Percentiles rank a stretch among this genome's conserved stretches.
phyloP scores from a whole-genome alignment of 1,140 invertebrate species.

The Samia ricini region DNA sequence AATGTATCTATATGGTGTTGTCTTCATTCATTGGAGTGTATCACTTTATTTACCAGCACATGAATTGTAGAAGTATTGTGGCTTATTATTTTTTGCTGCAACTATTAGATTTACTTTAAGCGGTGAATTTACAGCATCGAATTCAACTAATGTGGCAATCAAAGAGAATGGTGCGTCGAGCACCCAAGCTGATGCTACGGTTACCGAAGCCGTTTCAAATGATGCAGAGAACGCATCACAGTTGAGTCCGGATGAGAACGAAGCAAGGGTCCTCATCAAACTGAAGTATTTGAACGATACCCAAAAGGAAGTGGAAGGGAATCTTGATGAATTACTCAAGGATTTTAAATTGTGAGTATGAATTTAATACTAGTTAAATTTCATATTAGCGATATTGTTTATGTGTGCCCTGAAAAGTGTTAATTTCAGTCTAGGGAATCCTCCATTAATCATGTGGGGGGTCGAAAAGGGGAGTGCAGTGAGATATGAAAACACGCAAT shows the following conservation, averaged over 20 bases:
- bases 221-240: not conserved
- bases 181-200: conserved; percentile 8
- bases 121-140: not conserved
- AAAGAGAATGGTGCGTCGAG: conserved; percentile 1
- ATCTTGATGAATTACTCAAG: conserved; percentile 85
- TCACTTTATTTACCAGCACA: no score
- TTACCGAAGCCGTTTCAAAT: conserved; percentile 4
- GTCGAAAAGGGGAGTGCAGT: no score
- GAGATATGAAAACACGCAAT: no score
- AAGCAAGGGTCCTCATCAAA: conserved; percentile 79
- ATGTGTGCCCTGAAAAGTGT: no score
- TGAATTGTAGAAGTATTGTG: no score
- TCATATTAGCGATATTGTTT: no score
- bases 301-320: conserved; percentile 87
- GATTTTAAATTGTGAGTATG: conserved; percentile 90
- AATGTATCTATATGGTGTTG: no score
- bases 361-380: no score
- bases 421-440: no score
- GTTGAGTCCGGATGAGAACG: conserved; percentile 14
- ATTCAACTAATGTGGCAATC: not conserved
- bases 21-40: no score
- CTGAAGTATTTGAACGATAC: conserved; percentile 94
- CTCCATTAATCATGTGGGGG: no score
- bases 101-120: not conserved
- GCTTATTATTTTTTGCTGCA: no score